A percentile compares a stretch with the other conserved stretches of the same genome.
Evolutionary conservation across 2,797 vertebrate genomes (phyloP).

Genomic region (Adrianichthys oophorus): DNA sequence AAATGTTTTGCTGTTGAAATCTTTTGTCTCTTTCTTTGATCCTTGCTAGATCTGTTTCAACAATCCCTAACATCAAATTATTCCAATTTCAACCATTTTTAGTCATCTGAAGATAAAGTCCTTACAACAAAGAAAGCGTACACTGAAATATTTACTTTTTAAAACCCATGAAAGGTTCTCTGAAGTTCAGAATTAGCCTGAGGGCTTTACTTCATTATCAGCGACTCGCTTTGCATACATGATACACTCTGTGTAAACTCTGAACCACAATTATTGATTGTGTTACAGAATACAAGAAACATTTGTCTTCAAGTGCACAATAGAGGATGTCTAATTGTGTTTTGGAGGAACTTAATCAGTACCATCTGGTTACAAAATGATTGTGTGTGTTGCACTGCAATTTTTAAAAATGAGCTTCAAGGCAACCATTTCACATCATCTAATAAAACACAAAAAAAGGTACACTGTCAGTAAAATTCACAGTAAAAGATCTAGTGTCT

Average conservation of each 20-base stretch:
- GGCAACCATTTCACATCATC: too few species aligned
- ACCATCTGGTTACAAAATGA: neutral
- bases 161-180: conserved; percentile 1
- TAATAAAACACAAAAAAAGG: too few species aligned
- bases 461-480: too few species aligned
- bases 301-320: neutral
- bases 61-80: neutral
- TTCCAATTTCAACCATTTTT: neutral
- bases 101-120: neutral
- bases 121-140: conserved; percentile 2
- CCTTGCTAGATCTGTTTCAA: too few species aligned
- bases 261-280: conserved; percentile 5
- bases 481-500: too few species aligned
- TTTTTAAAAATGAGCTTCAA: too few species aligned
- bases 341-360: conserved; percentile 7
- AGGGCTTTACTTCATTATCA: conserved; percentile 8
- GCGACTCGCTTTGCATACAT: conserved; percentile 8
- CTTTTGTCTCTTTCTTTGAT: too few species aligned
- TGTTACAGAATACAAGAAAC: neutral
- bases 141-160: conserved; percentile 10
- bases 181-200: conserved; percentile 11
- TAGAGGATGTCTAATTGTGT: neutral
- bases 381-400: neutral
- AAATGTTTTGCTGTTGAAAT: too few species aligned
- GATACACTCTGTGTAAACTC: neutral